Conservation (phyloP, 2,888 invertebrate species). For the Aphodius sticticus region DNA sequence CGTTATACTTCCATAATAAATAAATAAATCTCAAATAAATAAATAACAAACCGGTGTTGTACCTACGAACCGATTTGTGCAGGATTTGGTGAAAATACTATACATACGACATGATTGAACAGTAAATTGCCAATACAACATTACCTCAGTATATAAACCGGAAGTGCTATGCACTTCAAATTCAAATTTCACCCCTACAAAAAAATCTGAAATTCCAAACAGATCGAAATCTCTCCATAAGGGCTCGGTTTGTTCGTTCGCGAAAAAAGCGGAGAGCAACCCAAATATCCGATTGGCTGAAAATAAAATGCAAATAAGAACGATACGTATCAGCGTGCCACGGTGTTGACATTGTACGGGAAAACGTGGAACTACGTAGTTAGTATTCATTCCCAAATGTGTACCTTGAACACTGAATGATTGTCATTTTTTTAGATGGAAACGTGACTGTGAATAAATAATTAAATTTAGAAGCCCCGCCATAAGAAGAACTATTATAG, state of each 20-base stretch:
- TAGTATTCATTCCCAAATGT: neutral
- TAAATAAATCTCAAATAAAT: too few relatives aligned
- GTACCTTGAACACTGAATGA: neutral
- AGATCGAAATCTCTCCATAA: neutral
- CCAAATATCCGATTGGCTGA: neutral
- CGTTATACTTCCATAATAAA: too few relatives aligned
- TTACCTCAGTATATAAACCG: neutral
- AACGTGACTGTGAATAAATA: neutral
- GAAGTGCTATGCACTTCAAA: neutral
- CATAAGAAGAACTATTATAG: neutral
- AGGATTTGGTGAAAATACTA: too few relatives aligned
- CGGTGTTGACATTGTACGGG: neutral
- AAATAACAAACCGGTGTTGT: too few relatives aligned
- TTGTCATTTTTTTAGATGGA: neutral
- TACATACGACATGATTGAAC: neutral
- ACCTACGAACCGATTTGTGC: too few relatives aligned
- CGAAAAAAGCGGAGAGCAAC: neutral
- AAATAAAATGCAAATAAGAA: slow-evolving; percentile 4
- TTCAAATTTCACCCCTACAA: neutral
- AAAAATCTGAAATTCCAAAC: neutral
- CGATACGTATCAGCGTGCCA: neutral
- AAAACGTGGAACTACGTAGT: neutral
- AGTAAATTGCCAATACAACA: neutral
- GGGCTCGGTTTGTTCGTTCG: neutral
- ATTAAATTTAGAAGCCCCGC: neutral